phyloP scores from a whole-genome alignment of 2,888 invertebrate genomes.

The Oscheius sp. region DNA sequence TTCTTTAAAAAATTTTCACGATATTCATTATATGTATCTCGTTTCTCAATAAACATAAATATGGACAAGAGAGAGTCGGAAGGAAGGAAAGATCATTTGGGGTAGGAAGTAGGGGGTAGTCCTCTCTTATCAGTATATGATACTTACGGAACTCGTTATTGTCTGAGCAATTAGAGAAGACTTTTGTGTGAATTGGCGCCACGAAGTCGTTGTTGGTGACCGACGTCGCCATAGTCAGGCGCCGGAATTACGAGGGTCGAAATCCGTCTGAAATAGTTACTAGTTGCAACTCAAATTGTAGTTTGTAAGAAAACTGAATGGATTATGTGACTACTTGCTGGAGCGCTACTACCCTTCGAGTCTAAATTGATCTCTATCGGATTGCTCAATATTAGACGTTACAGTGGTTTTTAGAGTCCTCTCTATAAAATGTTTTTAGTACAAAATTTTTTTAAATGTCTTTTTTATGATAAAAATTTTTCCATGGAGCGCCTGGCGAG shows the following conservation, averaged over 20 bases:
- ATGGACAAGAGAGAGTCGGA: background rate
- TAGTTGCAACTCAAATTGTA: too few species aligned
- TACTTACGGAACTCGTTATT: conserved; percentile 3
- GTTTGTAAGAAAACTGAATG: too few species aligned
- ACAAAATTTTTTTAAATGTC: too few species aligned
- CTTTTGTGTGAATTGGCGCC: conserved; percentile 15
- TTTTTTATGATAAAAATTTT: too few species aligned
- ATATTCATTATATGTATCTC: background rate
- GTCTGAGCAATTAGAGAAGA: conserved; percentile 23
- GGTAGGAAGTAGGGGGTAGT: too few species aligned
- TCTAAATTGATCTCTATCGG: too few species aligned
- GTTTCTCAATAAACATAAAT: background rate
- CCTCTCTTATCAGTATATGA: background rate
- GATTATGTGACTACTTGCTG: too few species aligned
- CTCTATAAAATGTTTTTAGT: too few species aligned
- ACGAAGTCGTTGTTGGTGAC: background rate
- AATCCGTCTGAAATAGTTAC: conserved; percentile 53
- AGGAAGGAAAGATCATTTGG: background rate
- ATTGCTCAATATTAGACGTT: too few species aligned
- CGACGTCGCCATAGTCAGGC: conserved; percentile 67
- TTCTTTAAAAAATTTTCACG: background rate
- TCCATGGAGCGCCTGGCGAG: too few species aligned
- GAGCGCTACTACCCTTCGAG: too few species aligned
- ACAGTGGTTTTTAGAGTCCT: too few species aligned
- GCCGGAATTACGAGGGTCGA: conserved; percentile 62